Evolutionary conservation across 2,797 vertebrate species (phyloP).

Genomic region (Poecilia picta): DNA sequence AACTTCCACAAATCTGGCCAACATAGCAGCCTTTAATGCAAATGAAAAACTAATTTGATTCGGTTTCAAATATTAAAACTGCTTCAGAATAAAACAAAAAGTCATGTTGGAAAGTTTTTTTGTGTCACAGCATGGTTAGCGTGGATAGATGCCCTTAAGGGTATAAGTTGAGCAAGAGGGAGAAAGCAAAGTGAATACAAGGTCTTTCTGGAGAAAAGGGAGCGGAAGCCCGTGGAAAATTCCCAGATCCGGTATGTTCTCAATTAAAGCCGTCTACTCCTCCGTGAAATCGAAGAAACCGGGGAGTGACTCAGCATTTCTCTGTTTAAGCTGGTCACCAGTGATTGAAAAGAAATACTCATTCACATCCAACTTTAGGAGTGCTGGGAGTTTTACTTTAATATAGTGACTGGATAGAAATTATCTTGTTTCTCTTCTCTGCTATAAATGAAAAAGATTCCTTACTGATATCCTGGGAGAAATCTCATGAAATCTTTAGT

Average conservation of each 20-base stretch:
- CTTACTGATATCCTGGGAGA: constrained; percentile 16
- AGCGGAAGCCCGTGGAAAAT: constrained; percentile 52
- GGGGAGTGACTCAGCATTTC: constrained; percentile 63
- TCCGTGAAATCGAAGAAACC: constrained; percentile 37
- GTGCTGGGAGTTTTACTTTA: background rate
- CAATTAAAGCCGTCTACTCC: constrained; percentile 51
- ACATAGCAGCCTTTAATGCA: background rate
- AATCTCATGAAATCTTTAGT: constrained; percentile 1
- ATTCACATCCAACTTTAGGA: constrained; percentile 4
- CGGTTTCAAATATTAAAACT: background rate
- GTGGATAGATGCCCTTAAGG: background rate
- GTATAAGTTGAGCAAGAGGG: constrained; percentile 23
- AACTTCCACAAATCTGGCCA: background rate
- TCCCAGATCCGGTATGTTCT: constrained; percentile 54
- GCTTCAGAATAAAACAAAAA: background rate
- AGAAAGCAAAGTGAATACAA: constrained; percentile 14
- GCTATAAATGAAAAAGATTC: background rate
- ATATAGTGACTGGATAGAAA: background rate
- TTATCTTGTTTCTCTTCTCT: background rate
- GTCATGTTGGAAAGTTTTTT: background rate
- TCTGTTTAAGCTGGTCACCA: background rate
- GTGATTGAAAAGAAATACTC: constrained; percentile 5
- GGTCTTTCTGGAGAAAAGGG: constrained; percentile 15
- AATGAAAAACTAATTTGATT: background rate
- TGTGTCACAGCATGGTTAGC: background rate